These are phyloP conservation scores for Operophtera brumata DNA, from an alignment of 2,888 invertebrate species.

Conservation along the genomic window DNA sequence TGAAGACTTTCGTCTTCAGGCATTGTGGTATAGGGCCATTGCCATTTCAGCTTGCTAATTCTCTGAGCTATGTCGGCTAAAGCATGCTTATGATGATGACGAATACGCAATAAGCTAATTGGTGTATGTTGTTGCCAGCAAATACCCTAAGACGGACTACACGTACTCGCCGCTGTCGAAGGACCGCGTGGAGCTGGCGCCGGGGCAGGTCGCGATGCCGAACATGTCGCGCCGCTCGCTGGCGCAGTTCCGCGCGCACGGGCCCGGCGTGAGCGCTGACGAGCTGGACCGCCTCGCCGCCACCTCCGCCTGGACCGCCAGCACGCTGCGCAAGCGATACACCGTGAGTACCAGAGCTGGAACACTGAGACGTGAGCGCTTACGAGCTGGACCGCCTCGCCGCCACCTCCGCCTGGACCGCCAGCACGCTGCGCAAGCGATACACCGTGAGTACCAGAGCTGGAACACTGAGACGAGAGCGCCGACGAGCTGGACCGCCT, in stretches of 20 bases:
- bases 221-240: constrained; percentile 92
- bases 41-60: too few relatives aligned
- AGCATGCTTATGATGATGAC: too few relatives aligned
- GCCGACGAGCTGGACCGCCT: constrained; percentile 61
- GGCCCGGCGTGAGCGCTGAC: constrained; percentile 63
- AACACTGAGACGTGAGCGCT: constrained; percentile 39
- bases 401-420: constrained; percentile 47
- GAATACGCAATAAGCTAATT: too few relatives aligned
- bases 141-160: constrained; percentile 94
- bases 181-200: constrained; percentile 88
- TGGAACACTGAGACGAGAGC: constrained; percentile 37
- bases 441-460: constrained; percentile 52
- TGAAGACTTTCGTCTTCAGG: too few relatives aligned
- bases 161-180: constrained; percentile 92
- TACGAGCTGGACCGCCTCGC: constrained; percentile 61
- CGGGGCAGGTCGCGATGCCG: constrained; percentile 90
- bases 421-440: constrained; percentile 51
- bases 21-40: too few relatives aligned
- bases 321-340: constrained; percentile 51
- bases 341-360: constrained; percentile 48
- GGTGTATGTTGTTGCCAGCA: constrained; percentile 78
- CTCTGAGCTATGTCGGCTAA: too few relatives aligned
- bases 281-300: constrained; percentile 56
- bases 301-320: constrained; percentile 49
- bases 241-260: constrained; percentile 76